Evolutionary conservation across 1,140 invertebrate species (phyloP), one percentile per base, ranked within the genome.

Genomic region (Agrilus planipennis): DNA sequence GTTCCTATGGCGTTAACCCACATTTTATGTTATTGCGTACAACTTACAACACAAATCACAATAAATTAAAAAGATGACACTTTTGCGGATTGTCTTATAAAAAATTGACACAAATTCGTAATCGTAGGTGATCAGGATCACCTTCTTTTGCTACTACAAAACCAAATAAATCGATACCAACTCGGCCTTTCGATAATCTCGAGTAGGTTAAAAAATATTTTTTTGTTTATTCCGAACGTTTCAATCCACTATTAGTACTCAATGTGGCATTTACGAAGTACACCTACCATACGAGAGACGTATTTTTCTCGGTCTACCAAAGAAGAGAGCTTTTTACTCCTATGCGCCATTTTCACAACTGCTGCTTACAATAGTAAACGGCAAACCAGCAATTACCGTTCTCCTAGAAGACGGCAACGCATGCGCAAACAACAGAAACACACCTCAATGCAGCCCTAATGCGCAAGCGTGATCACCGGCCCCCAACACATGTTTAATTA

Each of bases 231-330:
- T 25, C 11, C 11, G 11, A 6, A 25, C 11, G 11, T 25, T 25
- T 25, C 11, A 25, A 25, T 11, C 5, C 11, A 6, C 11, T 25
- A 31, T 10, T 14, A 6, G 15, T 31, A 16, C 6, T 6, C 12
- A n/a, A 42, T 10, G 15, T 21, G 7, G 9, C 17, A 23, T 5
- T 38, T 37, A 19, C 20, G 9, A 23, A 41, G 25, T 44, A 11
- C 19, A 53, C 51, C 22, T 50, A 53, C 51, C 51, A 55, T 55
- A 12, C 53, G 50, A 37, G 53, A 55, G 15, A 51, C 50, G 46
- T 53, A 52, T 40, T 41, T 44, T 20, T 49, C 44, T 21, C 49
- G 46, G 46, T 51, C 44, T 19, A 22, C 6, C 7, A 29, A 16
- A 28, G 25, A 31, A 21, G 36, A 37, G 34, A 42, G 43, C 41